A percentile compares a stretch with the other conserved stretches of the same genome.
Conservation (phyloP, 2,888 invertebrate species). For the Drosophila longiperda region DNA sequence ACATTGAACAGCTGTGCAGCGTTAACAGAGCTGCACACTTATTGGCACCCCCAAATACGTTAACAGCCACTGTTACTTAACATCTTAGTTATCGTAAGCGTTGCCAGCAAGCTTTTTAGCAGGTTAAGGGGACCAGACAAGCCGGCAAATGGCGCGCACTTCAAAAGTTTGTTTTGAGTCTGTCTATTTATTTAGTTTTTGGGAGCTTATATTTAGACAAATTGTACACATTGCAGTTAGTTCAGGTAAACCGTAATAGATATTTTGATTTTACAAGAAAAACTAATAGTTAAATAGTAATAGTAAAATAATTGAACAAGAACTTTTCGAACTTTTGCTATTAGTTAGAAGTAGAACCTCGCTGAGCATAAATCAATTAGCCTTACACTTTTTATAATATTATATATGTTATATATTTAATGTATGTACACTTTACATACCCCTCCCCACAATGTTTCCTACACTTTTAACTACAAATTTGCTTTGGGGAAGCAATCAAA, state of each 20-base stretch:
- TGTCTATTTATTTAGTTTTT: conserved; percentile 51
- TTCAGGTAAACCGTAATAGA: conserved; percentile 22
- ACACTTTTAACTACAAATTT: conserved; percentile 44
- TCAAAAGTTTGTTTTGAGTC: conserved; percentile 17
- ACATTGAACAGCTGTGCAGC: conserved; percentile 64
- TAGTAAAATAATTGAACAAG: conserved; percentile 55
- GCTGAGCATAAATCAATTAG: conserved; percentile 67
- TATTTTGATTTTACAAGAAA: conserved; percentile 46
- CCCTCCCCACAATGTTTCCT: conserved; percentile 2
- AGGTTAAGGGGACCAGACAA: neutral
- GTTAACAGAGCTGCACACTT: neutral
- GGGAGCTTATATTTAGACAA: conserved; percentile 51
- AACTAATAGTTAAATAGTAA: conserved; percentile 34
- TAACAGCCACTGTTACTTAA: conserved; percentile 12
- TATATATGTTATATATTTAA: neutral
- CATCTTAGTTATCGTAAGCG: neutral
- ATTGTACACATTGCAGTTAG: conserved; percentile 41
- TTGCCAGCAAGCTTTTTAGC: neutral
- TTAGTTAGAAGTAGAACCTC: conserved; percentile 73
- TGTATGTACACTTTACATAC: conserved; percentile 51
- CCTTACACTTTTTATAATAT: conserved; percentile 54
- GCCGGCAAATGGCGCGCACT: neutral
- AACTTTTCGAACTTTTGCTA: conserved; percentile 47
- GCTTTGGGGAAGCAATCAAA: conserved; percentile 23
- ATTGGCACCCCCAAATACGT: conserved; percentile 11